phyloP scores from a whole-genome alignment of 2,113 vertebrate species.

The Cyanoliseus patagonus region DNA sequence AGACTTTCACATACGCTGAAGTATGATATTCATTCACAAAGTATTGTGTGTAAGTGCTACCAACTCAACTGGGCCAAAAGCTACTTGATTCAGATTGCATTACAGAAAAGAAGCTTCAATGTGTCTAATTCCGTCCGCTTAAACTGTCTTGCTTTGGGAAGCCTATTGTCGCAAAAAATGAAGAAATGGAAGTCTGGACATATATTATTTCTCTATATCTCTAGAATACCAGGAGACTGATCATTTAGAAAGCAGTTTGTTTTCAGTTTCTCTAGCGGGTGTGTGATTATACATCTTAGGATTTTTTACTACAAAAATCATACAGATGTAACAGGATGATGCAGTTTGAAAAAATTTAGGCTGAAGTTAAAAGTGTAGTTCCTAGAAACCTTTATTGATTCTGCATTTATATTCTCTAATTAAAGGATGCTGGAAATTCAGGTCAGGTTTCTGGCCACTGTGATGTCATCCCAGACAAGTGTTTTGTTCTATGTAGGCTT shows the following conservation, averaged over 20 bases:
- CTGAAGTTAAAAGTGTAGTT: neutral
- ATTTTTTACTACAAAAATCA: neutral
- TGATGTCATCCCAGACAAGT: neutral
- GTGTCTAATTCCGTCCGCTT: neutral
- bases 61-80: neutral
- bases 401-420: neutral
- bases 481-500: neutral
- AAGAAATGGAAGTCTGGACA: neutral
- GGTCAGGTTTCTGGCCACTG: neutral
- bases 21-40: neutral
- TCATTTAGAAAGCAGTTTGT: neutral
- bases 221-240: neutral
- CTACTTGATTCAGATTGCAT: neutral
- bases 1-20: neutral
- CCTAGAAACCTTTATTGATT: neutral
- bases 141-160: neutral
- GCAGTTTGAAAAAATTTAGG: neutral
- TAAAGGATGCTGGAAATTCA: neutral
- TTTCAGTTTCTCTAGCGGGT: neutral
- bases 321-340: neutral
- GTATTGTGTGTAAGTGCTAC: neutral
- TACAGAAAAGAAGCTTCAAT: neutral
- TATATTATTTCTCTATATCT: neutral
- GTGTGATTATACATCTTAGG: neutral
- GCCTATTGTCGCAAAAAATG: neutral